Conservation (phyloP, 1,140 invertebrate species). For the Papilio dardanus region DNA sequence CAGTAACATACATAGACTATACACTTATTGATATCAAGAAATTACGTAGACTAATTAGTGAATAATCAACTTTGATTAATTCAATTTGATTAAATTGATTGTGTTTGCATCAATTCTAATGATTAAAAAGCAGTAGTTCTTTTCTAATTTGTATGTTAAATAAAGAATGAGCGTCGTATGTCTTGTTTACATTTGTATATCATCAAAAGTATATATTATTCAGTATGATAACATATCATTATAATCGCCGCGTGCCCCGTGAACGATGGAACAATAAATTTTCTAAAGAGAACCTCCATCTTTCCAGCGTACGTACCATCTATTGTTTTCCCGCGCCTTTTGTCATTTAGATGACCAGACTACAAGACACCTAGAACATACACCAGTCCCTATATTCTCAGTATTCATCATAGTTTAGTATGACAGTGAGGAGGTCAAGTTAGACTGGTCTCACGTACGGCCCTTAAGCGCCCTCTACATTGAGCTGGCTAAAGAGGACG, state of each 20-base stretch:
- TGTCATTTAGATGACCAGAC: slow-evolving; percentile 49
- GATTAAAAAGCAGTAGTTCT: background rate
- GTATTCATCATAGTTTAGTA: slow-evolving; percentile 37
- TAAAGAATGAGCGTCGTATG: background rate
- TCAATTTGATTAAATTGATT: no score
- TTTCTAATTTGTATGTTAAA: background rate
- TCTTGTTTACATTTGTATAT: background rate
- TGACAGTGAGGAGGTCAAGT: slow-evolving; percentile 37
- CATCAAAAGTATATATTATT: slow-evolving; percentile 6
- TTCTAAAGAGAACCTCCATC: slow-evolving; percentile 51
- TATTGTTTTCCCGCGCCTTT: slow-evolving; percentile 56
- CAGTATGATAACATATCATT: slow-evolving; percentile 31
- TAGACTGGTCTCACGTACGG: slow-evolving; percentile 40
- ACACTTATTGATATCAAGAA: background rate
- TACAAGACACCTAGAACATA: slow-evolving; percentile 40
- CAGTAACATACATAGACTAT: background rate
- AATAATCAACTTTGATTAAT: background rate
- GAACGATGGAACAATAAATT: slow-evolving; percentile 50
- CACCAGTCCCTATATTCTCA: slow-evolving; percentile 32
- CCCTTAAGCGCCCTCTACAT: slow-evolving; percentile 48
- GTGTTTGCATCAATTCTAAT: no score
- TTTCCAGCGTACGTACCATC: slow-evolving; percentile 40
- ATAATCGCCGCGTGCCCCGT: slow-evolving; percentile 39
- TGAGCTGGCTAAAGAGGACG: slow-evolving; percentile 45
- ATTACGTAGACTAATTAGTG: slow-evolving; percentile 1